A percentile compares a stretch with the other conserved stretches of the same genome.
Conservation (phyloP, 1,140 invertebrate genomes). For the Leptinotarsa undecemlineata region DNA sequence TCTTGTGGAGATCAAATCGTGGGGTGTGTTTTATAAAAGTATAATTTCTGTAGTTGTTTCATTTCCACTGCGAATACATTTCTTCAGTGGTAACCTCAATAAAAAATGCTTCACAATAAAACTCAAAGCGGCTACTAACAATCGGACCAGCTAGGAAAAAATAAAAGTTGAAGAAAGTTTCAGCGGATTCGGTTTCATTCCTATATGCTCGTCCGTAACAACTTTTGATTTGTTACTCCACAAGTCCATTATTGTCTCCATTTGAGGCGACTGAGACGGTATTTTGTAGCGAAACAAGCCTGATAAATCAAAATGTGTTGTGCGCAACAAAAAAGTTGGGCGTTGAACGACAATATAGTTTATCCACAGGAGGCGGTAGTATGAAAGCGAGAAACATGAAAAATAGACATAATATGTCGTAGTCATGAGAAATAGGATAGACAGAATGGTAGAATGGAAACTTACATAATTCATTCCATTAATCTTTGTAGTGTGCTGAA, state of each 20-base stretch:
- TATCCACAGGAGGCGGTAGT: neutral
- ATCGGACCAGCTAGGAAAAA: neutral
- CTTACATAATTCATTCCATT: too few species aligned
- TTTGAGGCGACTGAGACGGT: neutral
- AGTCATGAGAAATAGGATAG: too few species aligned
- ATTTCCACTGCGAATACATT: too few species aligned
- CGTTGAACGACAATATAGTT: neutral
- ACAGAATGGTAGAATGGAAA: too few species aligned
- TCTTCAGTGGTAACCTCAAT: too few species aligned
- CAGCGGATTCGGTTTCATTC: neutral
- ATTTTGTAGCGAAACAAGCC: neutral
- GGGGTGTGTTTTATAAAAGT: too few species aligned
- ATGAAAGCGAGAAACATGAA: too few species aligned
- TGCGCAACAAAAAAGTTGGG: constrained; percentile 4
- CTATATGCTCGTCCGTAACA: neutral
- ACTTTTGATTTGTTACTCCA: constrained; percentile 3
- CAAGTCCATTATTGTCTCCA: constrained; percentile 5
- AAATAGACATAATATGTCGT: too few species aligned
- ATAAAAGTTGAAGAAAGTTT: neutral
- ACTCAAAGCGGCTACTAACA: neutral
- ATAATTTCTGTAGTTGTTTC: too few species aligned
- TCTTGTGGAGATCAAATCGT: too few species aligned
- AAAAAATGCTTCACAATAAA: neutral
- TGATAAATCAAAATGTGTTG: constrained; percentile 3
- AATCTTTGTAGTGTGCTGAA: too few species aligned